Evolutionary conservation across 2,113 vertebrate genomes (phyloP).

Genomic region (Sminthopsis crassicaudata): DNA sequence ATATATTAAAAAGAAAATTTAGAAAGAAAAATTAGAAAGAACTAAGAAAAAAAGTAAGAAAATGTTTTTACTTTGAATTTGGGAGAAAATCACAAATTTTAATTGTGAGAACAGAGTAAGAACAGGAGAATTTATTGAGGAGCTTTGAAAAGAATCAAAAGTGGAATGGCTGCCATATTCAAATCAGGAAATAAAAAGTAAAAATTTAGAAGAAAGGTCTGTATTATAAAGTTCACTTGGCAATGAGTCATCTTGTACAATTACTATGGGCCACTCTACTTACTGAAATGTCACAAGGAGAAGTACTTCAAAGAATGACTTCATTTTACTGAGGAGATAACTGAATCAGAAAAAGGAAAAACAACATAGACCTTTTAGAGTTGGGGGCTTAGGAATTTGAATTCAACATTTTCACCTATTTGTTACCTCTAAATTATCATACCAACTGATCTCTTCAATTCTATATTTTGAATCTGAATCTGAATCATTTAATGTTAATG

Average conservation of each 20-base stretch:
- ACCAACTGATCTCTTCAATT: conserved; percentile 30
- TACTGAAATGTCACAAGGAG: conserved; percentile 59
- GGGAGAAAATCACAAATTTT: not conserved
- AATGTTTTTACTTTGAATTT: not conserved
- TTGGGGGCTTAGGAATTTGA: conserved; percentile 37
- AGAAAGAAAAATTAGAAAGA: not conserved
- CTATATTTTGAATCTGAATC: conserved; percentile 23
- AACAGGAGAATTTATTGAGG: not conserved
- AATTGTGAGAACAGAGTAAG: not conserved
- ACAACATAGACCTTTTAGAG: conserved; percentile 8
- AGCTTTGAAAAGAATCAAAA: not conserved
- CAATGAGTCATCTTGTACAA: conserved; percentile 68
- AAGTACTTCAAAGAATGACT: conserved; percentile 66
- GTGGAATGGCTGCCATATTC: conserved; percentile 59
- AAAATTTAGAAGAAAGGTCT: conserved; percentile 63
- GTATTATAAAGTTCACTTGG: conserved; percentile 75
- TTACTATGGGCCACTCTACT: conserved; percentile 72
- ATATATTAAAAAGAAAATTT: not conserved
- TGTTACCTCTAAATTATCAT: conserved; percentile 44
- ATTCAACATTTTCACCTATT: conserved; percentile 62
- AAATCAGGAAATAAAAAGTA: conserved; percentile 72
- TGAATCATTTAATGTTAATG: not conserved
- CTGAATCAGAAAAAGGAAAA: conserved; percentile 61
- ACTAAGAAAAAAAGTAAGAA: not conserved
- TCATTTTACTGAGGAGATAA: conserved; percentile 56